Percentiles rank a stretch among this genome's conserved stretches.
These are phyloP conservation scores for Eira barbara DNA, from an alignment of 2,113 vertebrate species.

Conservation along the genomic window DNA sequence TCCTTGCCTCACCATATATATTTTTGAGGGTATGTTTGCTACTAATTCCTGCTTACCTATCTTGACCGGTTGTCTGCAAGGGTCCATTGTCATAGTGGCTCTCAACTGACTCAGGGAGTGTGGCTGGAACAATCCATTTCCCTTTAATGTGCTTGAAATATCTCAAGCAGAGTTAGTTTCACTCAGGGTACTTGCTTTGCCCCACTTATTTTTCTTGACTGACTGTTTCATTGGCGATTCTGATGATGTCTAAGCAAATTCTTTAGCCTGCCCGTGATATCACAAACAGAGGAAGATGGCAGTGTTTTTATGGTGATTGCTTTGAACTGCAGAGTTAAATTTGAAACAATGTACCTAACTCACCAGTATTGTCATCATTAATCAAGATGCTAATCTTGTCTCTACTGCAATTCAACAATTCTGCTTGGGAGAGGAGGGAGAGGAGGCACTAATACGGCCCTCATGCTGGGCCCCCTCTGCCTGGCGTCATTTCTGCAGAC, in stretches of 20 bases:
- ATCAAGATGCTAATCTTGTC: background rate
- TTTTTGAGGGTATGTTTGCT: background rate
- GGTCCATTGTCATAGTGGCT: background rate
- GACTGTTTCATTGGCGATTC: background rate
- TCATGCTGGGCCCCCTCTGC: rapidly evolving
- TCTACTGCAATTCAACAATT: background rate
- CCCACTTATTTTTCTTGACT: background rate
- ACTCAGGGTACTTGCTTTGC: background rate
- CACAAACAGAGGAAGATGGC: background rate
- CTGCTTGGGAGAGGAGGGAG: background rate
- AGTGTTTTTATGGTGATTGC: background rate
- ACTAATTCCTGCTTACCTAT: background rate
- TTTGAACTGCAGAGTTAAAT: background rate
- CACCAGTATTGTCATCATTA: background rate
- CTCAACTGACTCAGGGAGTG: background rate
- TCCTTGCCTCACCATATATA: background rate
- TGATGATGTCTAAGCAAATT: background rate
- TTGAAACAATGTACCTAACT: slow-evolving; percentile 7
- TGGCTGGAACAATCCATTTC: background rate
- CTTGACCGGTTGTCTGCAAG: background rate
- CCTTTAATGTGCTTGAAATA: background rate
- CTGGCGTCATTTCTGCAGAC: background rate
- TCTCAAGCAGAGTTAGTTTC: background rate
- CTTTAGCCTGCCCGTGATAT: background rate
- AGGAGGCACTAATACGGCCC: background rate